Evolutionary conservation across 2,113 vertebrate species (phyloP).

Genomic region (Emydura subglobosa): DNA sequence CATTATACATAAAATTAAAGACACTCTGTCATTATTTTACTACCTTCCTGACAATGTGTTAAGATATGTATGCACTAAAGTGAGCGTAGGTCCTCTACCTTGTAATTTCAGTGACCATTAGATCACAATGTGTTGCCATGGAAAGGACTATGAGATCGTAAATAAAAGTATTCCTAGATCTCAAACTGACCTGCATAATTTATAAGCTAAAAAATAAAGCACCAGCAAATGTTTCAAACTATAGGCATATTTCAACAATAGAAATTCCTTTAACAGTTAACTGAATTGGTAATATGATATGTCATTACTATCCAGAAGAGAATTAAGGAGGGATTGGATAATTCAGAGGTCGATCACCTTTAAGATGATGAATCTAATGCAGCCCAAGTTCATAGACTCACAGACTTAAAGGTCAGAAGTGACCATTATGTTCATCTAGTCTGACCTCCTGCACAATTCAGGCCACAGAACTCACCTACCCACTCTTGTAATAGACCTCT

Average conservation of each 20-base stretch:
- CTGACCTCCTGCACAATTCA: no score
- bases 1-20: background rate
- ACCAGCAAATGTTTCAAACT: background rate
- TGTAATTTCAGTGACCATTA: background rate
- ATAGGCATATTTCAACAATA: background rate
- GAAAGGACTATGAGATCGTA: background rate
- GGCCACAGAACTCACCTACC: no score
- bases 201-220: conserved; percentile 12
- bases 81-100: background rate
- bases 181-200: background rate
- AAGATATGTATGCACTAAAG: accelerated
- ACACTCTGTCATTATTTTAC: background rate
- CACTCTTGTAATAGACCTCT: no score
- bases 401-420: no score
- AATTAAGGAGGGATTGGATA: background rate
- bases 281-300: background rate
- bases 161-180: background rate
- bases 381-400: no score
- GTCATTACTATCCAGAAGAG: background rate
- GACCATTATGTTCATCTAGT: no score
- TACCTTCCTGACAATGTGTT: background rate
- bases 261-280: background rate
- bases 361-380: no score
- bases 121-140: background rate
- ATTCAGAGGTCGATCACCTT: background rate